Evolutionary conservation across 2,888 invertebrate species (phyloP), one percentile per base, ranked within the genome.

Genomic region (Carabus problematicus): DNA sequence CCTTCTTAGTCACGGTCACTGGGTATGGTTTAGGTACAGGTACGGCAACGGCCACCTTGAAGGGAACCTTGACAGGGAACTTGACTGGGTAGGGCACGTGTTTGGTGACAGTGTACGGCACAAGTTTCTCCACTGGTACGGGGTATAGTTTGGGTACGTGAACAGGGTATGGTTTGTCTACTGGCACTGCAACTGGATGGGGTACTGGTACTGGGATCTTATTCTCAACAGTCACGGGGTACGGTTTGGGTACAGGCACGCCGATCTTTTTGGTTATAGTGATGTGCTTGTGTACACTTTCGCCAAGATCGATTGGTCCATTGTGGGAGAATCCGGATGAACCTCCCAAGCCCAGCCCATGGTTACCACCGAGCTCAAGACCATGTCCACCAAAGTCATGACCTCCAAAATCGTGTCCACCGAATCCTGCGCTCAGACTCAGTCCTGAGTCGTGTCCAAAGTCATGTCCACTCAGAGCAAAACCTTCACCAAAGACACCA

Each of bases 1-100:
- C 80, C 79, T 81, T 72, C 54, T 80, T 79, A 42, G 82, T 78
- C 4, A 83, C 80, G 61, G 84, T 85, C 16, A 84, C 83, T n/a
- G 82, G 79, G 58, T 78, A 78, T 69, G 79, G 79, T 64, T 79
- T 77, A 56, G 80, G 60, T 9, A 47, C 63, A 42, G 14, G 60
- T 7, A 64, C 62, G 8, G 80, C 76, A 8, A 81, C 79, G 39
- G 75, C 76, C 19, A 76, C 75, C 14, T 49, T 54, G 45, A 47
- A 61, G 14, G 69, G 75, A 49, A 76, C 76, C 59, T 81, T 78
- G 18, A 79, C 77, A 47, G 81, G 80, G 11, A 80, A 79, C 14
- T 72, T 72, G 7, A 72, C 71, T 42, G 74, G 72, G 54, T 76
- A 74, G 12, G 70, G 70, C 2, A 70, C 56, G 40, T 69, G 55